phyloP scores from a whole-genome alignment of 2,113 vertebrate genomes.

The Verasper variegatus region DNA sequence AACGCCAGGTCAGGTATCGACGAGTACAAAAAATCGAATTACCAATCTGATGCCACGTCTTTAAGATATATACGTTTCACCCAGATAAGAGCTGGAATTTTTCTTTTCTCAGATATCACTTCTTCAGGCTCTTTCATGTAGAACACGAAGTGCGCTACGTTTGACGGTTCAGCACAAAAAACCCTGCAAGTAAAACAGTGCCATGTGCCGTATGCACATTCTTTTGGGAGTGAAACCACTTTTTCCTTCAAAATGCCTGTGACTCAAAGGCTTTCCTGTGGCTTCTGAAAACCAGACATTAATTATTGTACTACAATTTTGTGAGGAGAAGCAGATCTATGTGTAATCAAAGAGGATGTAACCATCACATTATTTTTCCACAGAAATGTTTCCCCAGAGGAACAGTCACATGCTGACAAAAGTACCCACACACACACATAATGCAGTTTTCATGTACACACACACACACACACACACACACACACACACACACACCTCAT shows the following conservation, averaged over 20 bases:
- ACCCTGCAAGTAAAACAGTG: too few species aligned
- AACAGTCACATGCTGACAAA: slow-evolving; percentile 54
- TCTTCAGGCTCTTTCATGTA: too few species aligned
- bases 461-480: slow-evolving; percentile 25
- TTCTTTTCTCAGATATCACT: too few species aligned
- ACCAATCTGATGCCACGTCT: too few species aligned
- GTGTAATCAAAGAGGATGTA: background rate
- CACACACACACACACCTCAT: slow-evolving; percentile 16
- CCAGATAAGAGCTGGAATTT: too few species aligned
- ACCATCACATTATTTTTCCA: slow-evolving; percentile 22
- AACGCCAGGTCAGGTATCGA: too few species aligned
- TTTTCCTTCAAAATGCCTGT: background rate
- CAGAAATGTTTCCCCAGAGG: slow-evolving; percentile 45
- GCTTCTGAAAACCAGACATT: slow-evolving; percentile 3
- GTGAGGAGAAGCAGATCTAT: background rate
- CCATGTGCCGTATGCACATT: background rate
- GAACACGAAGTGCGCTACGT: too few species aligned
- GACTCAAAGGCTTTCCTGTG: slow-evolving; percentile 9
- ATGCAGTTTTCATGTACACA: background rate
- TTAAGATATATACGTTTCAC: too few species aligned
- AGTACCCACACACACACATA: slow-evolving; percentile 23
- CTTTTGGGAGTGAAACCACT: background rate
- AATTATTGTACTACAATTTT: slow-evolving; percentile 1
- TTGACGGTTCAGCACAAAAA: too few species aligned
- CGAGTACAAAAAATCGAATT: too few species aligned